Percentiles rank a stretch among this genome's conserved stretches.
phyloP scores from a whole-genome alignment of 2,113 vertebrate genomes.

The Coptodon bakossiorum region DNA sequence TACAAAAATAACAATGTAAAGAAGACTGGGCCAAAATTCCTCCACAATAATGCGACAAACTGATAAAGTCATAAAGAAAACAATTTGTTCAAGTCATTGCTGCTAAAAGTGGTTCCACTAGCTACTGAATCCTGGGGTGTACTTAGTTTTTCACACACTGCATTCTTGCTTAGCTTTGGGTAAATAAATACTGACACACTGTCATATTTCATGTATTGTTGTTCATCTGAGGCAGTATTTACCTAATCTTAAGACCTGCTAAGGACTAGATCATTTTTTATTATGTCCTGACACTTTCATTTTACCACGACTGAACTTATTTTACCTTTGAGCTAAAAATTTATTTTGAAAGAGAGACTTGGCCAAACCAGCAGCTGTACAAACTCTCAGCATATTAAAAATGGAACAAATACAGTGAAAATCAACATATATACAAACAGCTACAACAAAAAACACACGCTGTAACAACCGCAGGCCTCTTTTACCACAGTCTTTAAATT shows the following conservation, averaged over 20 bases:
- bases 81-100: neutral
- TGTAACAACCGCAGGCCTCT: neutral
- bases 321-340: neutral
- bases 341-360: neutral
- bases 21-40: neutral
- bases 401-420: neutral
- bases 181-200: neutral
- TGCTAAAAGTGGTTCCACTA: neutral
- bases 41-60: neutral
- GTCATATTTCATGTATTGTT: neutral
- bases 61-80: neutral
- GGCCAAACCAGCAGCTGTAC: neutral
- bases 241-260: neutral
- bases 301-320: neutral
- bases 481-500: neutral
- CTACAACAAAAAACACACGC: neutral
- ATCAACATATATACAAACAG: neutral
- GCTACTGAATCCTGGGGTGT: neutral
- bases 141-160: neutral
- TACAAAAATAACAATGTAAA: neutral
- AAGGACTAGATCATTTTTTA: neutral
- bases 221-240: neutral
- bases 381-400: neutral
- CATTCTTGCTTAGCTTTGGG: neutral
- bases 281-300: neutral